phyloP scores from a whole-genome alignment of 2,888 invertebrate genomes.

The Patella ulyssiponensis region DNA sequence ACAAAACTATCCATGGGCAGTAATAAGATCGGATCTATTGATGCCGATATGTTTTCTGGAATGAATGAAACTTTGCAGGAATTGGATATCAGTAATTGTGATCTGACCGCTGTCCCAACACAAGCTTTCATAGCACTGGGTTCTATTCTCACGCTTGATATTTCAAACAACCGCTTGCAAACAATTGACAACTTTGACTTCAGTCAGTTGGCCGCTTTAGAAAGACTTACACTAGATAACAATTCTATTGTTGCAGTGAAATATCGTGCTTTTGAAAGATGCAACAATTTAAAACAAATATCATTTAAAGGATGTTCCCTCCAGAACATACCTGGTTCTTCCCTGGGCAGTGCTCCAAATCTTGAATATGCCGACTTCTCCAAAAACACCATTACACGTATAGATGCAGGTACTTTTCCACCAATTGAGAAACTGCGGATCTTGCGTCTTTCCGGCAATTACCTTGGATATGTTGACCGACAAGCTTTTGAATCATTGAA shows the following conservation, averaged over 20 bases:
- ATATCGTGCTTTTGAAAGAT: conserved; percentile 19
- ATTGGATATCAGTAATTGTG: conserved; percentile 17
- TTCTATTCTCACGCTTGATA: conserved; percentile 13
- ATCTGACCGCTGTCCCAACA: conserved; percentile 9
- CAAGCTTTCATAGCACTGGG: conserved; percentile 9
- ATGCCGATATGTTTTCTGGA: conserved; percentile 14
- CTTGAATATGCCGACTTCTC: conserved; percentile 18
- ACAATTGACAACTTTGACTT: conserved; percentile 23
- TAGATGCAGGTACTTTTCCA: conserved; percentile 19
- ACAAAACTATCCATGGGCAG: conserved; percentile 18
- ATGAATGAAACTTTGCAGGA: conserved; percentile 1
- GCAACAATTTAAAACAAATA: conserved; percentile 4
- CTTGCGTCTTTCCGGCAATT: conserved; percentile 19
- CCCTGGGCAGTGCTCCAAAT: conserved; percentile 1
- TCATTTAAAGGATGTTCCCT: conserved; percentile 16
- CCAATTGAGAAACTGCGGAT: conserved; percentile 6
- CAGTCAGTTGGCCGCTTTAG: conserved; percentile 9
- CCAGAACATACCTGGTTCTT: conserved; percentile 18
- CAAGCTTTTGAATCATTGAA: conserved; percentile 15
- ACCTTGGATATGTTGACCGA: conserved; percentile 12
- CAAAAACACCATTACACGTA: conserved; percentile 15
- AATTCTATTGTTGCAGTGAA: conserved; percentile 19
- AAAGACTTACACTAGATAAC: conserved; percentile 10
- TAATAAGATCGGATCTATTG: conserved; percentile 15
- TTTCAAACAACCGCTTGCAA: conserved; percentile 16